A percentile compares a stretch with the other conserved stretches of the same genome.
Evolutionary conservation across 2,888 invertebrate genomes (phyloP).

Genomic region (Ochropacha duplaris): DNA sequence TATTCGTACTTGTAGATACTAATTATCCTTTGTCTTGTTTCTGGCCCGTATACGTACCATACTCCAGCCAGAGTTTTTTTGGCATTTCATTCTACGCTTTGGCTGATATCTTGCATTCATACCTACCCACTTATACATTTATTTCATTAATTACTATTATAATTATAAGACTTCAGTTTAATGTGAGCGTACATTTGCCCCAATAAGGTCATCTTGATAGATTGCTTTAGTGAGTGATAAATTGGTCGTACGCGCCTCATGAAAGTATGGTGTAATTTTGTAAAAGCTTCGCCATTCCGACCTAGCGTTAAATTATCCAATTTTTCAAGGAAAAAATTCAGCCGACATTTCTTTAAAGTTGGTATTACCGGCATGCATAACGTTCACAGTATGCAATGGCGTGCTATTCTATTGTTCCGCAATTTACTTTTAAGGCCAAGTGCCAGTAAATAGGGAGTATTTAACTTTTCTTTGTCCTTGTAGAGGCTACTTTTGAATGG

Average conservation of each 20-base stretch:
- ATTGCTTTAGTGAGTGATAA: conserved; percentile 20
- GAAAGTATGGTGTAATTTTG: conserved; percentile 13
- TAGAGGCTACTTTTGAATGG: conserved; percentile 19
- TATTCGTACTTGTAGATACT: too few species aligned
- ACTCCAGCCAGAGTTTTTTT: too few species aligned
- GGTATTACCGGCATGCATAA: conserved; percentile 35
- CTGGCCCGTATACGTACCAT: too few species aligned
- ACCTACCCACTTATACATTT: background rate
- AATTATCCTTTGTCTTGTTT: too few species aligned
- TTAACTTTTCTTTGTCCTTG: conserved; percentile 11
- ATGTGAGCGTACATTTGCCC: background rate
- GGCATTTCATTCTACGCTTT: too few species aligned
- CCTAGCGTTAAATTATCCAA: conserved; percentile 9
- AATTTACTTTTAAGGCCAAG: conserved; percentile 45
- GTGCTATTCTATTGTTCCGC: conserved; percentile 32
- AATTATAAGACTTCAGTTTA: background rate
- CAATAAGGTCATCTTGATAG: conserved; percentile 18
- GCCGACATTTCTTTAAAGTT: conserved; percentile 31
- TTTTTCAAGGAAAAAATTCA: conserved; percentile 14
- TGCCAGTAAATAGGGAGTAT: background rate
- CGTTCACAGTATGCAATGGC: conserved; percentile 39
- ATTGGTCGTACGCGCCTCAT: conserved; percentile 10
- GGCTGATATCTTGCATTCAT: background rate
- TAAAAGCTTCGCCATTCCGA: background rate
- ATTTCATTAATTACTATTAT: background rate